phyloP scores from a whole-genome alignment of 2,113 vertebrate genomes.

The Anthoscopus minutus region DNA sequence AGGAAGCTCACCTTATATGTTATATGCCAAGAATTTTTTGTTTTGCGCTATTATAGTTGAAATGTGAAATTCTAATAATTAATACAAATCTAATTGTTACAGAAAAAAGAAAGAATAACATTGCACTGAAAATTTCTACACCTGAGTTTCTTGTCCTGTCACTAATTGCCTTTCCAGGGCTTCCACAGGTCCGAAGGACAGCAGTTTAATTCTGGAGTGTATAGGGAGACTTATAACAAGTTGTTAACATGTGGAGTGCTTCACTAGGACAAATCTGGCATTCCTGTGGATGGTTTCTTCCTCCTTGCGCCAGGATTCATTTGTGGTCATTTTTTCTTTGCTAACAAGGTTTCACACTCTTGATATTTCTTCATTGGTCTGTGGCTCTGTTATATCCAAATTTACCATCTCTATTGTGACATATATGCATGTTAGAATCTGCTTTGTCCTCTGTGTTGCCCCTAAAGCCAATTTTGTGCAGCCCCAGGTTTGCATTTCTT shows the following conservation, averaged over 20 bases:
- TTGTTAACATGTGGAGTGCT: not conserved
- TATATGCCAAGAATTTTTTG: not conserved
- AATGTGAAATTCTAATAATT: not conserved
- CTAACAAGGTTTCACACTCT: not conserved
- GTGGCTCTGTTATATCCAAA: not conserved
- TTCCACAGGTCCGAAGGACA: not conserved
- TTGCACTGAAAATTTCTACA: not conserved
- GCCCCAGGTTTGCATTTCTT: not conserved
- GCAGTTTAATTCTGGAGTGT: not conserved
- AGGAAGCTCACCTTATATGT: rapidly evolving
- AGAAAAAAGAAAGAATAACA: not conserved
- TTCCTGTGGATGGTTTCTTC: not conserved
- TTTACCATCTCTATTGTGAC: rapidly evolving
- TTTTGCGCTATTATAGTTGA: not conserved
- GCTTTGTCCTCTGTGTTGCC: not conserved
- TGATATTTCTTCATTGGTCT: not conserved
- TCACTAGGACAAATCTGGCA: not conserved
- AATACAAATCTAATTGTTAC: not conserved
- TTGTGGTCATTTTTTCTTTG: not conserved
- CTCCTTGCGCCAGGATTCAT: not conserved
- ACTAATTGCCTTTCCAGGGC: not conserved
- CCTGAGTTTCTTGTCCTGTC: not conserved
- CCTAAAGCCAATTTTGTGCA: not conserved
- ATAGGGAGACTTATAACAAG: rapidly evolving
- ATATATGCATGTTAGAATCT: no score